These are phyloP conservation scores for Neocrepidodera transversa DNA, from an alignment of 2,888 invertebrate genomes.

Conservation along the genomic window DNA sequence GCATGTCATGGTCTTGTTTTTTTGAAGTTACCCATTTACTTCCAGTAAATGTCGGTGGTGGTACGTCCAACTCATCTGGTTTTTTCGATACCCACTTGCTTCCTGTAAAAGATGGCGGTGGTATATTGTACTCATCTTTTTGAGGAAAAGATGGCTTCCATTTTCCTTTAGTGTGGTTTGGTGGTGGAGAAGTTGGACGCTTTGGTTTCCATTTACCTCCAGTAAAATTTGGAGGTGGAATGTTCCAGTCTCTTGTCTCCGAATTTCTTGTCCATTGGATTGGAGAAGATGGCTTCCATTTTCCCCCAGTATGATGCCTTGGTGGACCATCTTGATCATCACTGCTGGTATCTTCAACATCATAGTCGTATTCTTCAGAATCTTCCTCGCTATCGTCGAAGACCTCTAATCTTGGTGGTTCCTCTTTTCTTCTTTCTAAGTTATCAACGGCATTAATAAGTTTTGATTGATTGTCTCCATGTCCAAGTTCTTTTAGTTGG, in stretches of 20 bases:
- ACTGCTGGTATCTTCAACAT: conserved; percentile 54
- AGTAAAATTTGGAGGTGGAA: conserved; percentile 64
- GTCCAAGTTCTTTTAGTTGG: conserved; percentile 64
- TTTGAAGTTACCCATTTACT: conserved; percentile 66
- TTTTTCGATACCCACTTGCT: conserved; percentile 64
- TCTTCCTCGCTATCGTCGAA: conserved; percentile 53
- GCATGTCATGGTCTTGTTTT: conserved; percentile 36
- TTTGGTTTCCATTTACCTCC: conserved; percentile 73
- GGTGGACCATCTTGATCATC: conserved; percentile 63
- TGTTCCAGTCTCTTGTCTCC: conserved; percentile 64
- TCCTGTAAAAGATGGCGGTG: conserved; percentile 62
- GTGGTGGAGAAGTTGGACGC: conserved; percentile 49
- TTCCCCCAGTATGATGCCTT: conserved; percentile 69
- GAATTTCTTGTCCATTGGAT: conserved; percentile 53
- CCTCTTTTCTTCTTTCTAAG: conserved; percentile 66
- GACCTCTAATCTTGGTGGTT: conserved; percentile 58
- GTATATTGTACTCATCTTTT: conserved; percentile 35
- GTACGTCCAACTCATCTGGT: conserved; percentile 37
- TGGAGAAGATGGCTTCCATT: conserved; percentile 74
- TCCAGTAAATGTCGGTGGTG: conserved; percentile 58
- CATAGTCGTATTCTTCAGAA: conserved; percentile 47
- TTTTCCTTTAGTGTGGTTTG: conserved; percentile 59
- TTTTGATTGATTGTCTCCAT: conserved; percentile 68
- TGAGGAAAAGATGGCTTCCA: conserved; percentile 63
- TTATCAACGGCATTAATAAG: conserved; percentile 72